Evolutionary conservation across 64 coral and sea anemone genomes (phyloP), one percentile per base, ranked within the genome.

Genomic region (Stylophora pistillata): DNA sequence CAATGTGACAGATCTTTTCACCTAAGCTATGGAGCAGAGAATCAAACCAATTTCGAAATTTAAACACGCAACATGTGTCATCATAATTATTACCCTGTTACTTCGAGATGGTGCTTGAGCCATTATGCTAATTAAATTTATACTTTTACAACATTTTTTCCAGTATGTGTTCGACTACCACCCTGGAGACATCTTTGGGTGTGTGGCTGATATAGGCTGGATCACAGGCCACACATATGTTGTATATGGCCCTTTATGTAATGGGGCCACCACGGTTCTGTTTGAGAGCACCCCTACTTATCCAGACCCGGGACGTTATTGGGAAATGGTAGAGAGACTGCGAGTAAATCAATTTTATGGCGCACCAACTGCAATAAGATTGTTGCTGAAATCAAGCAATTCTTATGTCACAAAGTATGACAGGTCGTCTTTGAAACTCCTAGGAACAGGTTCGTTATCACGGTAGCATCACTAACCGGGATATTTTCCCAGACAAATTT

Each of bases 231-330:
- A 98, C 77, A 93, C 93, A 0, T 98, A 98, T 85, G 96, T 98
- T 23, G 96, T 98, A 9, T 98, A 98, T 88, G 96, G 96, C 9
- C 96, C 96, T 26, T 76, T 98, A 52, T 77, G 81, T 13, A 98
- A 98, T 86, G 96, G 96, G 31, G 96, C 96, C 3, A 98, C 96
- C 29, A 92, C 81, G 56, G 90, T 95, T 4, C 56, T 98, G 30
- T 98, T 98, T 88, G 96, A 98, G 65, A 98, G 96, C 81, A 90
- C 93, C 27, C 96, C 96, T 2, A 98, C 96, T 1, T 98, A 98
- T 23, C 96, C 96, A 23, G 93, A 98, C 83, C 96, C 96, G 6
- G 96, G 96, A 4, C 90, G 96, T 21, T 98, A 98, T 68, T 98
- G 96, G 96, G 96, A 98, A 20, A 98, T 94, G 89, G 96, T 98